These are phyloP conservation scores for Xyrauchen texanus DNA, from an alignment of 2,113 vertebrate genomes.

Conservation along the genomic window DNA sequence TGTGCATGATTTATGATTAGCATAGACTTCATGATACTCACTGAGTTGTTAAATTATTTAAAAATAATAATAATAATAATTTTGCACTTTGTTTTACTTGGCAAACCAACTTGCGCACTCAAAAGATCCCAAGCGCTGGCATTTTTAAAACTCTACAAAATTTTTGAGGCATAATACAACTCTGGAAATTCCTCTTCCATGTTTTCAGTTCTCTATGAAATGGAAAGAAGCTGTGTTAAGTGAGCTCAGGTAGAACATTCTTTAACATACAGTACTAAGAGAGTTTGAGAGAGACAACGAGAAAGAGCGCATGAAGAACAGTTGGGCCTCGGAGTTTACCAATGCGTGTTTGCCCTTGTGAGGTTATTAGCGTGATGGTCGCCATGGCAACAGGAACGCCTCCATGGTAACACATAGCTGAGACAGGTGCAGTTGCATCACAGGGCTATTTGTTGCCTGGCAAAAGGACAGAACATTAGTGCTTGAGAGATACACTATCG, in stretches of 20 bases:
- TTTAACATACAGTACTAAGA: slow-evolving; percentile 25
- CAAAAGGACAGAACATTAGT: slow-evolving; percentile 81
- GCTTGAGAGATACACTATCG: slow-evolving; percentile 77
- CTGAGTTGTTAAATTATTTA: too few relatives aligned
- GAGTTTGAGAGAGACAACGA: slow-evolving; percentile 36
- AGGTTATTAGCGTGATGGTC: slow-evolving; percentile 83
- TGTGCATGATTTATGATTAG: too few relatives aligned
- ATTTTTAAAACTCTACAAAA: too few relatives aligned
- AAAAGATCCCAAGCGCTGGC: too few relatives aligned
- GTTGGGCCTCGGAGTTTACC: slow-evolving; percentile 55
- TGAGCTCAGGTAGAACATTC: slow-evolving; percentile 52
- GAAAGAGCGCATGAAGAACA: slow-evolving; percentile 52
- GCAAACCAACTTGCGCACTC: too few relatives aligned
- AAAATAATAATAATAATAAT: too few relatives aligned
- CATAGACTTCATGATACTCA: too few relatives aligned
- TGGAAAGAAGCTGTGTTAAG: too few relatives aligned
- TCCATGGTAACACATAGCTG: slow-evolving; percentile 80
- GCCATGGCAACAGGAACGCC: slow-evolving; percentile 77
- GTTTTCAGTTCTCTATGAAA: too few relatives aligned
- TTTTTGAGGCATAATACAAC: too few relatives aligned
- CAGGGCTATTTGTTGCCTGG: slow-evolving; percentile 82
- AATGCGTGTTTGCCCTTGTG: slow-evolving; percentile 77
- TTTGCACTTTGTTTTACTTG: too few relatives aligned
- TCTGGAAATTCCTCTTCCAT: too few relatives aligned
- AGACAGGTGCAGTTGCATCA: slow-evolving; percentile 83